Percentiles rank a stretch among this genome's conserved stretches.
phyloP scores from a whole-genome alignment of 2,113 vertebrate species.

The Melospiza melodia region DNA sequence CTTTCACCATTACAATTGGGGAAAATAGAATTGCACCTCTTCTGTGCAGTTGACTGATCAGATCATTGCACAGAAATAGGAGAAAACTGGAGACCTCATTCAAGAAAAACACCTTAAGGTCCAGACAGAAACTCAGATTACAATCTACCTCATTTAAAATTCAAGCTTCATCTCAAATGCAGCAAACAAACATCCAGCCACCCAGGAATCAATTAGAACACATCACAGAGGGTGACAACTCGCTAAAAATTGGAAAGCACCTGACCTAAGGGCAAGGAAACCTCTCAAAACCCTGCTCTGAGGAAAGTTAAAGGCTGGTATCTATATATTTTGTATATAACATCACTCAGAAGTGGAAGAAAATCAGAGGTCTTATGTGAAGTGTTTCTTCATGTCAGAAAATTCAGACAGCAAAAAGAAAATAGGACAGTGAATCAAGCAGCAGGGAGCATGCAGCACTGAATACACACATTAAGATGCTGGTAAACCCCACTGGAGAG shows the following conservation, averaged over 20 bases:
- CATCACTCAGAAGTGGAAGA: not conserved
- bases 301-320: not conserved
- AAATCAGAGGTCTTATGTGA: not conserved
- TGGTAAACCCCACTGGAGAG: not conserved
- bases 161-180: constrained; percentile 18
- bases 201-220: not conserved
- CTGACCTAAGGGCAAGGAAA: not conserved
- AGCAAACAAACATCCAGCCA: constrained; percentile 9
- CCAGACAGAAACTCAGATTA: constrained; percentile 15
- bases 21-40: not conserved
- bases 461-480: not conserved
- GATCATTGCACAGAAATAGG: not conserved
- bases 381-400: not conserved
- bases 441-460: not conserved
- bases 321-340: not conserved
- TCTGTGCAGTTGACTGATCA: not conserved
- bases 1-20: not conserved
- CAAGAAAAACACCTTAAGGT: not conserved
- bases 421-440: not conserved
- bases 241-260: not conserved
- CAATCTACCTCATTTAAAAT: constrained; percentile 16
- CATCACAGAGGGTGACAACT: not conserved
- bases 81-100: not conserved
- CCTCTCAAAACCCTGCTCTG: not conserved
- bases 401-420: not conserved